Conservation (phyloP, 2,888 invertebrate genomes). For the Tortrix viridana region DNA sequence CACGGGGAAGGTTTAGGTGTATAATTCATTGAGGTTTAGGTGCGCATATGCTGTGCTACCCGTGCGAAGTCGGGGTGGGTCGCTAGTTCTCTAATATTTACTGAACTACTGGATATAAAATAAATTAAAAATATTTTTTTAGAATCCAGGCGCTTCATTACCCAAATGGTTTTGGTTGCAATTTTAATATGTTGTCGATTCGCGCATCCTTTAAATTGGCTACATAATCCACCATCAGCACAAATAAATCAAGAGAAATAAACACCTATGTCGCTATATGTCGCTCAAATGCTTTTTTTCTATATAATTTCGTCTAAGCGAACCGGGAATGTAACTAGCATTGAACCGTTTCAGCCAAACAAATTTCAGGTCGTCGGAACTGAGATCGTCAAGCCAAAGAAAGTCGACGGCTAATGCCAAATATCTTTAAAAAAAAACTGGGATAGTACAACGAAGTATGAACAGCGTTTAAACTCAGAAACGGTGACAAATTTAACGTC, state of each 20-base stretch:
- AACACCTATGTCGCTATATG: background rate
- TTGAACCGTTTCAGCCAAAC: constrained; percentile 54
- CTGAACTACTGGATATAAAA: too few relatives aligned
- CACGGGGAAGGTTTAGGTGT: too few relatives aligned
- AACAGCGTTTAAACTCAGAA: constrained; percentile 6
- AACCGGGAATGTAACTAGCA: constrained; percentile 38
- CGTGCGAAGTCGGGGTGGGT: too few relatives aligned
- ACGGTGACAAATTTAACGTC: background rate
- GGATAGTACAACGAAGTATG: background rate
- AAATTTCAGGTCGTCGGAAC: constrained; percentile 50
- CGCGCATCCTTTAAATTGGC: constrained; percentile 11
- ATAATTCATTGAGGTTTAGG: too few relatives aligned
- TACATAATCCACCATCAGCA: constrained; percentile 9
- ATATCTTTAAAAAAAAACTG: constrained; percentile 43
- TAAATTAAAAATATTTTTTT: too few relatives aligned
- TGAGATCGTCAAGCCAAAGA: constrained; percentile 54
- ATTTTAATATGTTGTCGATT: constrained; percentile 3
- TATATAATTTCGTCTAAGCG: constrained; percentile 6
- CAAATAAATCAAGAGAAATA: constrained; percentile 19
- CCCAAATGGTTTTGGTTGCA: too few relatives aligned
- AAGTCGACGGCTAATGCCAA: constrained; percentile 69
- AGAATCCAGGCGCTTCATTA: too few relatives aligned
- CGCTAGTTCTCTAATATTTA: too few relatives aligned
- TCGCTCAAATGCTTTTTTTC: constrained; percentile 10
- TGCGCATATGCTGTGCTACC: too few relatives aligned